Conservation (phyloP, 2,113 vertebrate genomes). For the Scalopus aquaticus region DNA sequence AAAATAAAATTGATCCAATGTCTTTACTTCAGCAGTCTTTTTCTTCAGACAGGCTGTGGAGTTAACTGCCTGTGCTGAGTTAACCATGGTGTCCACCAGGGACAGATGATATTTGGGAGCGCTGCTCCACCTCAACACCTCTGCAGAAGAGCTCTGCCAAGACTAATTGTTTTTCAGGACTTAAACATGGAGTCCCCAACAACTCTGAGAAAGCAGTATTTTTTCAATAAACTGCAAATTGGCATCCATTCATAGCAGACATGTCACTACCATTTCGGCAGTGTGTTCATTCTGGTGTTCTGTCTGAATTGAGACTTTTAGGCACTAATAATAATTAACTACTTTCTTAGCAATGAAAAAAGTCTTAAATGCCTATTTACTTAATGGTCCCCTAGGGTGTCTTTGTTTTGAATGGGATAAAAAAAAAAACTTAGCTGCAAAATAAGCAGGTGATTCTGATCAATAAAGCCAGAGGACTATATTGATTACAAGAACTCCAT, state of each 20-base stretch:
- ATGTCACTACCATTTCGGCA: constrained; percentile 60
- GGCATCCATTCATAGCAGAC: constrained; percentile 62
- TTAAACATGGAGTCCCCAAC: constrained; percentile 9
- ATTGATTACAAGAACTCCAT: constrained; percentile 92
- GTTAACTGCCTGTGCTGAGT: neutral
- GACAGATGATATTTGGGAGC: neutral
- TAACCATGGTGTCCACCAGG: neutral
- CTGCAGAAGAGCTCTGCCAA: neutral
- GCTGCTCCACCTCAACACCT: neutral
- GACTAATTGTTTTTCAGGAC: neutral
- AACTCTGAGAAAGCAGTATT: constrained; percentile 35
- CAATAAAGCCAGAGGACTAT: constrained; percentile 92
- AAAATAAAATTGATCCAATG: constrained; percentile 39
- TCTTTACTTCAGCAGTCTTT: constrained; percentile 6
- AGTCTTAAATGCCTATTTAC: constrained; percentile 91
- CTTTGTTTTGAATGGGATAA: constrained; percentile 92
- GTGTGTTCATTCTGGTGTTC: constrained; percentile 81
- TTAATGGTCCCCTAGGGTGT: constrained; percentile 91
- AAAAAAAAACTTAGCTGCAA: constrained; percentile 88
- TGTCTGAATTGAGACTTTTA: constrained; percentile 88
- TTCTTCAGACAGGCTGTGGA: neutral
- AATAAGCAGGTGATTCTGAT: constrained; percentile 92
- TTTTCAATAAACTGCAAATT: constrained; percentile 56
- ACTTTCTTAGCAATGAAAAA: constrained; percentile 90
- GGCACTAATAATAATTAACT: constrained; percentile 91